phyloP scores from a whole-genome alignment of 2,797 vertebrate genomes.

The Dermochelys coriacea region DNA sequence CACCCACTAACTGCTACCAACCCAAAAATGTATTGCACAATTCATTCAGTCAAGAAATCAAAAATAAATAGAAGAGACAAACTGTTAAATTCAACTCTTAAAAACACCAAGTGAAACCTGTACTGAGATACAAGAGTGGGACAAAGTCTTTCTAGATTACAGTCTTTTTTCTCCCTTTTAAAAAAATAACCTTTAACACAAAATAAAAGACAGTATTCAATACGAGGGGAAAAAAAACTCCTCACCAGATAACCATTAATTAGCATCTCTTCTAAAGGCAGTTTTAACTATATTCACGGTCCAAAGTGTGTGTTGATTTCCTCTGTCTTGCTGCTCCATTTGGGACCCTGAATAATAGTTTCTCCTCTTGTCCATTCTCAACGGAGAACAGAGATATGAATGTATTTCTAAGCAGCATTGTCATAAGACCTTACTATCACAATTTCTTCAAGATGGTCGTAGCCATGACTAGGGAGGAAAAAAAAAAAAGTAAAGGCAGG shows the following conservation, averaged over 20 bases:
- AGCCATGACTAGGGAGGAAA: conserved; percentile 81
- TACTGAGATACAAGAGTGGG: conserved; percentile 48
- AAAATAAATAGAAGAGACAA: conserved; percentile 82
- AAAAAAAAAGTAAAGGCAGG: conserved; percentile 24
- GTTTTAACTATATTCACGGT: conserved; percentile 45
- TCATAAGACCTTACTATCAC: background rate
- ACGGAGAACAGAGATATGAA: background rate
- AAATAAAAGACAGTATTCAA: conserved; percentile 69
- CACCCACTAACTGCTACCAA: conserved; percentile 75
- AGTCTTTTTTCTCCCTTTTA: conserved; percentile 54
- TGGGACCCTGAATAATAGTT: conserved; percentile 25
- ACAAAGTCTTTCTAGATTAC: conserved; percentile 52
- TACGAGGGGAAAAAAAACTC: conserved; percentile 42
- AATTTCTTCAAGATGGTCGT: conserved; percentile 73
- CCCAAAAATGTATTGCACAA: conserved; percentile 93
- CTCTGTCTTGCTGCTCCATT: conserved; percentile 33
- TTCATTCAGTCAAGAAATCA: conserved; percentile 77
- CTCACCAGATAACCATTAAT: conserved; percentile 62
- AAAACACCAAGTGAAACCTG: conserved; percentile 59
- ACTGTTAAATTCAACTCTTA: conserved; percentile 71
- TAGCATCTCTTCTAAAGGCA: conserved; percentile 65
- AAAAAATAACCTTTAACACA: conserved; percentile 73
- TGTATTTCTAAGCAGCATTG: conserved; percentile 51
- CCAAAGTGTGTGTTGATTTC: conserved; percentile 46
- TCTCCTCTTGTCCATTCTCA: conserved; percentile 17